Base-by-base conservation (phyloP, 2,888 invertebrate species). In the Bruchidius siliquastri region DNA sequence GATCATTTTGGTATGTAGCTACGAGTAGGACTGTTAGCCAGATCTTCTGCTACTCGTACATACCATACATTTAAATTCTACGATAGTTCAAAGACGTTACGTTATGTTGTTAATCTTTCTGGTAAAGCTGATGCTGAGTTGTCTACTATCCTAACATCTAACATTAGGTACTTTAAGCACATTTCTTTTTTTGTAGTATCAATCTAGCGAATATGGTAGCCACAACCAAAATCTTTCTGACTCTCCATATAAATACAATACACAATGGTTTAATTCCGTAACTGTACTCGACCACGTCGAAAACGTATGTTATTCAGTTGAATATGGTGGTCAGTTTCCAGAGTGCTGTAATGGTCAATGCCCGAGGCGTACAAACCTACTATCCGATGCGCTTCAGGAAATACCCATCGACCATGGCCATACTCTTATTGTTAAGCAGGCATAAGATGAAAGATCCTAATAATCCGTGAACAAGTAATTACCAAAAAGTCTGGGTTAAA, bases 351-450 rank as follows among this genome's bases (percentile, higher is more conserved):
- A 72, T 79, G 79, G 80, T 80, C 80, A 80, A 78, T 72, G 80
- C 76, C 80, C 80, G 78, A 74, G 74, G 69, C 73, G 77, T 79
- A 78, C 74, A n/a, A n/a, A n/a, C n/a, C n/a, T n/a, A n/a, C n/a
- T n/a, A n/a, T 76, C 79, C 76, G 80, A 76, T 79, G 76, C 80
- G 78, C 80, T 77, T 76, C 76, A 80, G 74, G 74, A 74, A 74
- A 73, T 79, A 74, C 21, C 72, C 76, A 73, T 73, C 71, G 71
- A 77, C 74, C 77, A 78, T 76, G 74, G 76, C 78, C 72, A 68
- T 10, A 68, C 10, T 68, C 20, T 68, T 68, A 10, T 30, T 49
- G 49, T 49, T 49, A 49, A 49, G 18, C 49, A 13, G 49, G 49
- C 8, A 18, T 49, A 49, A 13, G 6, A 49, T 26, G 8, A 26